Percentiles rank a stretch among this genome's conserved stretches.
Evolutionary conservation across 2,888 invertebrate genomes (phyloP).

Genomic region (Labia minor): DNA sequence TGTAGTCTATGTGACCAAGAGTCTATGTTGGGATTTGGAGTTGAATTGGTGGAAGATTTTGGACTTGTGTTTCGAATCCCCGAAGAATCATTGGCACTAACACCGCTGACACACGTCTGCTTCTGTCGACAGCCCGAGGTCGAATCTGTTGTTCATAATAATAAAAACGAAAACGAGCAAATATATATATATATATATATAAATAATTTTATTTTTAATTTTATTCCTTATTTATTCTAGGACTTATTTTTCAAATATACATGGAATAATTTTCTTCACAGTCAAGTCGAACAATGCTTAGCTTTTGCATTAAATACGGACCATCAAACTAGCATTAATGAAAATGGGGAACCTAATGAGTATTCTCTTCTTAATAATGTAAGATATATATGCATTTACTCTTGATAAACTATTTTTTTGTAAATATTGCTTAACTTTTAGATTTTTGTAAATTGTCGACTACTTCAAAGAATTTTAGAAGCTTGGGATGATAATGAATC

Average conservation of each 20-base stretch:
- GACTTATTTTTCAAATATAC: constrained; percentile 81
- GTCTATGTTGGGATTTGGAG: too few species aligned
- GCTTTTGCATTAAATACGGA: constrained; percentile 50
- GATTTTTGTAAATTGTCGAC: constrained; percentile 67
- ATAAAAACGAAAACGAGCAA: not conserved
- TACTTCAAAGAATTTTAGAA: constrained; percentile 67
- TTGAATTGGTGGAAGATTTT: too few species aligned
- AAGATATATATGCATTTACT: constrained; percentile 28
- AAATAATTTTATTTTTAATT: constrained; percentile 19
- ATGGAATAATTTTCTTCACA: constrained; percentile 94
- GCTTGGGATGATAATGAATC: constrained; percentile 70
- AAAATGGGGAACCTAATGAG: constrained; percentile 26
- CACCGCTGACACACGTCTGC: too few species aligned
- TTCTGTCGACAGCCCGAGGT: too few species aligned
- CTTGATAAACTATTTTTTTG: too few species aligned
- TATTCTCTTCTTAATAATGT: constrained; percentile 33
- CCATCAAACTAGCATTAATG: constrained; percentile 32
- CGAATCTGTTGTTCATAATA: not conserved
- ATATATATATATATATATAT: constrained; percentile 14
- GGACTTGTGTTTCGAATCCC: too few species aligned
- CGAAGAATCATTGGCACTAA: too few species aligned
- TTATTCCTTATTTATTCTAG: constrained; percentile 46
- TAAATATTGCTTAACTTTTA: constrained; percentile 37
- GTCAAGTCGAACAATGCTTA: constrained; percentile 72
- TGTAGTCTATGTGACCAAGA: too few species aligned